phyloP scores from a whole-genome alignment of 1,140 invertebrate species.

The Palaemon carinicauda region DNA sequence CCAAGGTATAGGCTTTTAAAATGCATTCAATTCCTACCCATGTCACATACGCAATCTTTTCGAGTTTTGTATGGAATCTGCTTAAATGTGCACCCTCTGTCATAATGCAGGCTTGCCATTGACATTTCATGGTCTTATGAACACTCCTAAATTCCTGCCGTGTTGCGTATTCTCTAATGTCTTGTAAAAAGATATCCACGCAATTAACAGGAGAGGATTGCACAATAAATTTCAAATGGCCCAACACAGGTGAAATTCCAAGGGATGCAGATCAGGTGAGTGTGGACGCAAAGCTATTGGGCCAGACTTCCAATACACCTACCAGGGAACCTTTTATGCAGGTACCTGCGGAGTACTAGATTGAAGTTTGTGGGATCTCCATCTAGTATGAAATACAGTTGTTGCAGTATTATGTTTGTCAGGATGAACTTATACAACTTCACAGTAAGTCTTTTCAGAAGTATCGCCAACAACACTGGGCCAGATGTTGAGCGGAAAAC shows the following conservation, averaged over 20 bases:
- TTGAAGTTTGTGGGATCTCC: background rate
- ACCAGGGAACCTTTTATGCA: background rate
- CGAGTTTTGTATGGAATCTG: no score
- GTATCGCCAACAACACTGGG: background rate
- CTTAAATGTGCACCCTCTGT: no score
- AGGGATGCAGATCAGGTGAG: constrained; percentile 51
- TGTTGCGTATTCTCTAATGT: no score
- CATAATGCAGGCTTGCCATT: no score
- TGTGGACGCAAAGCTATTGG: constrained; percentile 49
- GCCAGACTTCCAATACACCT: background rate
- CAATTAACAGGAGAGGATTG: background rate
- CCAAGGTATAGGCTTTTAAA: no score
- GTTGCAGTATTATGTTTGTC: background rate
- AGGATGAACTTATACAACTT: background rate
- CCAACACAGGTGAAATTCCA: constrained; percentile 54
- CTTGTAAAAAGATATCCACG: background rate
- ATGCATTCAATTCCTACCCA: no score
- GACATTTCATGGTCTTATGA: no score
- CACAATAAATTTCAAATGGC: constrained; percentile 25
- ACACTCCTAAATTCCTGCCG: no score
- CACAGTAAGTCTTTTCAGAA: background rate
- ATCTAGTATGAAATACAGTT: background rate
- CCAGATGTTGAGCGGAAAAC: background rate
- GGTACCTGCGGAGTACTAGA: background rate
- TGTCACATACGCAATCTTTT: no score